phyloP scores from a whole-genome alignment of 2,797 vertebrate genomes.

The Spinibarbus caldwelli region DNA sequence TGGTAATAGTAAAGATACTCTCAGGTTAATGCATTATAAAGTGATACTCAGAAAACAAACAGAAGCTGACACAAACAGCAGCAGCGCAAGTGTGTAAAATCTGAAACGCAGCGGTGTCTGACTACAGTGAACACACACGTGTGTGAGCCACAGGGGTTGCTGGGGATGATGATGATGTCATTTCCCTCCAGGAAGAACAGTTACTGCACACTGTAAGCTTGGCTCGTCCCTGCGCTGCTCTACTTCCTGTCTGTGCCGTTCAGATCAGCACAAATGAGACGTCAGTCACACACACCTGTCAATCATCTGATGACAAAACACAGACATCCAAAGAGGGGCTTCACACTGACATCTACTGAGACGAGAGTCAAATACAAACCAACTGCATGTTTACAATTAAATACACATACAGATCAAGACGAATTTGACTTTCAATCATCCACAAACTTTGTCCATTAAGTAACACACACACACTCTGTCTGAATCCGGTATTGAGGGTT shows the following conservation, averaged over 20 bases:
- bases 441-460: slow-evolving; percentile 39
- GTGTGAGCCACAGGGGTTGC: background rate
- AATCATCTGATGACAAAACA: slow-evolving; percentile 5
- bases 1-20: no score
- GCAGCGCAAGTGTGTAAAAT: no score
- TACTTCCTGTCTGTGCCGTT: slow-evolving; percentile 46
- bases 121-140: background rate
- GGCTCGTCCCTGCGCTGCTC: background rate
- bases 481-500: slow-evolving; percentile 6
- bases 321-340: background rate
- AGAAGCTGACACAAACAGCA: no score
- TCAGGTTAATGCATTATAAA: background rate
- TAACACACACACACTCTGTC: slow-evolving; percentile 17
- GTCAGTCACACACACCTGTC: slow-evolving; percentile 10
- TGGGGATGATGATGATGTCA: slow-evolving; percentile 49
- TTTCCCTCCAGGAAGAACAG: slow-evolving; percentile 40
- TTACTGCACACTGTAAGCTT: slow-evolving; percentile 38
- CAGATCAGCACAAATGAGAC: background rate
- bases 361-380: background rate
- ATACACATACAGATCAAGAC: background rate
- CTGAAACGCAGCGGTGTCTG: background rate
- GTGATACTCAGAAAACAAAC: background rate
- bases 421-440: background rate
- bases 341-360: background rate
- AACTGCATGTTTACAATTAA: no score